Percentiles rank a stretch among this genome's conserved stretches.
Evolutionary conservation across 2,888 invertebrate species (phyloP).

Genomic region (Celastrina argiolus): DNA sequence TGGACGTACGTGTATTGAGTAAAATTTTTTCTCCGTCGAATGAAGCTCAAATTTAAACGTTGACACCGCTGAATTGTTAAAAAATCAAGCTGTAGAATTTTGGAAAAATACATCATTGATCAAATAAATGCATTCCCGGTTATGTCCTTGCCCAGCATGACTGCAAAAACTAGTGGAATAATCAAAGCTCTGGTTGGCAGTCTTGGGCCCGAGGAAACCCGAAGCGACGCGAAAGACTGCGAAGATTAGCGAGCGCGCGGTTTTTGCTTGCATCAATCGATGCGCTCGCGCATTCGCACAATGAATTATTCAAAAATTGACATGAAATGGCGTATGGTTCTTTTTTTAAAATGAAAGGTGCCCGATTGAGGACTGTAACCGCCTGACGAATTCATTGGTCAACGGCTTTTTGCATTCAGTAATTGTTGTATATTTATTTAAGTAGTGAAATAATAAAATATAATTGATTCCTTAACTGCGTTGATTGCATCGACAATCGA

Average conservation of each 20-base stretch:
- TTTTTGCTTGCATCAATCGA: conserved; percentile 78
- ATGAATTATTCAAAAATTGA: conserved; percentile 79
- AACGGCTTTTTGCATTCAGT: conserved; percentile 71
- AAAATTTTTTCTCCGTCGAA: background rate
- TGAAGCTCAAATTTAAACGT: conserved; percentile 6
- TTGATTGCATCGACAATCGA: background rate
- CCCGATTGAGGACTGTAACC: conserved; percentile 78
- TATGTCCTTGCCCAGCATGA: conserved; percentile 75
- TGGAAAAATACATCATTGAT: conserved; percentile 68
- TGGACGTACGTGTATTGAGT: background rate
- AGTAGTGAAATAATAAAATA: conserved; percentile 42
- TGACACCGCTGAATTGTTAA: conserved; percentile 63
- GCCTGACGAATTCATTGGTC: conserved; percentile 78
- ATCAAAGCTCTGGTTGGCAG: conserved; percentile 68
- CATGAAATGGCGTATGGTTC: conserved; percentile 78
- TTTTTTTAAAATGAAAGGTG: conserved; percentile 77
- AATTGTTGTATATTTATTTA: conserved; percentile 68
- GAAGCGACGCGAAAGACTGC: conserved; percentile 62
- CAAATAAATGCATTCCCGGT: conserved; percentile 72
- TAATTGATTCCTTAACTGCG: conserved; percentile 25
- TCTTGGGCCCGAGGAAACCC: conserved; percentile 64
- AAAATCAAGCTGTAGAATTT: conserved; percentile 44
- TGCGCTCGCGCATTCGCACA: conserved; percentile 77
- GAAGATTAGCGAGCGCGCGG: conserved; percentile 74
- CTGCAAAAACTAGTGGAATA: conserved; percentile 75